Percentiles rank a stretch among this genome's conserved stretches.
These are phyloP conservation scores for Thalpophila matura DNA, from an alignment of 2,888 invertebrate genomes.

Conservation along the genomic window DNA sequence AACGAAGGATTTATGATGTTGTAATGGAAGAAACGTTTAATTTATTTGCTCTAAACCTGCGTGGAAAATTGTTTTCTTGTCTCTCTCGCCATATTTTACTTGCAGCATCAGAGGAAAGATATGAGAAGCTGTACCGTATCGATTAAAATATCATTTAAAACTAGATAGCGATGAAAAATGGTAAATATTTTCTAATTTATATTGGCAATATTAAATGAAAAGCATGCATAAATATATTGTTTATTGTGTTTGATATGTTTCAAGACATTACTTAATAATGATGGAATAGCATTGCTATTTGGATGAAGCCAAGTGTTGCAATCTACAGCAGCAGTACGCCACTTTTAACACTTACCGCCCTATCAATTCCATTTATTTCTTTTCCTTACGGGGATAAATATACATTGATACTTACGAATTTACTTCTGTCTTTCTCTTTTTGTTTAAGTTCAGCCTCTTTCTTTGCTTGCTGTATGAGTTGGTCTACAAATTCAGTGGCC, in stretches of 20 bases:
- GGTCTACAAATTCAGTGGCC: slow-evolving; percentile 91
- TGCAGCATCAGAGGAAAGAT: slow-evolving; percentile 31
- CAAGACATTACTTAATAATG: slow-evolving; percentile 55
- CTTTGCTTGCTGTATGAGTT: slow-evolving; percentile 91
- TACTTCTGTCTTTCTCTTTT: slow-evolving; percentile 91
- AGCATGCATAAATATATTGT: slow-evolving; percentile 71
- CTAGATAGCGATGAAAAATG: slow-evolving; percentile 50
- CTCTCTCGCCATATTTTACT: slow-evolving; percentile 2
- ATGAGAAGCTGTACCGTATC: slow-evolving; percentile 48
- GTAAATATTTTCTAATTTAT: slow-evolving; percentile 57
- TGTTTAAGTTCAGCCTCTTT: slow-evolving; percentile 90
- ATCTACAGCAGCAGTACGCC: slow-evolving; percentile 81
- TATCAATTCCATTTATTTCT: slow-evolving; percentile 81
- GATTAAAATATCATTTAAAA: slow-evolving; percentile 56
- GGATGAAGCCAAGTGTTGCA: slow-evolving; percentile 83
- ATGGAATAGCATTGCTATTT: slow-evolving; percentile 75
- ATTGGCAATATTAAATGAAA: slow-evolving; percentile 58
- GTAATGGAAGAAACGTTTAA: slow-evolving; percentile 36
- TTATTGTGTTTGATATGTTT: slow-evolving; percentile 52
- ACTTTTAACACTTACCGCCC: slow-evolving; percentile 88
- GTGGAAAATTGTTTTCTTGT: slow-evolving; percentile 22
- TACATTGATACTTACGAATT: slow-evolving; percentile 90
- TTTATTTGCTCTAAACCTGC: slow-evolving; percentile 10
- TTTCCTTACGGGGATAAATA: slow-evolving; percentile 86
- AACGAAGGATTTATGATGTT: slow-evolving; percentile 38